These are phyloP conservation scores for Thermophis baileyi DNA, from an alignment of 2,113 vertebrate species.

Conservation along the genomic window DNA sequence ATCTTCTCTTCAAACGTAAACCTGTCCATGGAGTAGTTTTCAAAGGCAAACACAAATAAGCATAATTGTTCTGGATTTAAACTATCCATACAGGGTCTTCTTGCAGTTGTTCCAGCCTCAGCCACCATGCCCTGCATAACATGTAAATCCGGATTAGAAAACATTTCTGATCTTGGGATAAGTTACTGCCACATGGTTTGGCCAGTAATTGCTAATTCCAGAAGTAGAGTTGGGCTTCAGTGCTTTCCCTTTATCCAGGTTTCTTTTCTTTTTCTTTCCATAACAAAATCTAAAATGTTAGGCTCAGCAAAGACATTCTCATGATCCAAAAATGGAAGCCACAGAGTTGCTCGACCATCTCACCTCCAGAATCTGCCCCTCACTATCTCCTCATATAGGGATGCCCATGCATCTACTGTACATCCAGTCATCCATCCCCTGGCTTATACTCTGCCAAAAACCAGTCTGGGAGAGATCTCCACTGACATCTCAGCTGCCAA, in stretches of 20 bases:
- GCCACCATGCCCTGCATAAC: background rate
- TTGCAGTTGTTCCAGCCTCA: background rate
- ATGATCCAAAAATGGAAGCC: background rate
- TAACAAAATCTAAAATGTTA: background rate
- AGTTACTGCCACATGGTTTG: background rate
- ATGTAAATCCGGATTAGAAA: conserved; percentile 2
- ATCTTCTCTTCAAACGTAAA: background rate
- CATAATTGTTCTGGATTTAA: background rate
- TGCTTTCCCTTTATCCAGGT: background rate
- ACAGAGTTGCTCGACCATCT: background rate
- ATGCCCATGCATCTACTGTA: too few species aligned
- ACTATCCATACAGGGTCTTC: background rate
- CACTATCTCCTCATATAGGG: background rate
- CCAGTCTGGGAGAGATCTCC: background rate
- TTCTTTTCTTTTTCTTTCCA: background rate
- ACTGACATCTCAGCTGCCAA: background rate
- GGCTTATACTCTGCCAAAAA: background rate
- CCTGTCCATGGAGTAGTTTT: background rate
- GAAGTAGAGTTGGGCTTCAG: background rate
- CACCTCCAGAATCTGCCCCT: background rate
- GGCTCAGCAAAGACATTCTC: background rate
- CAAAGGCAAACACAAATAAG: background rate
- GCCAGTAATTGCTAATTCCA: background rate
- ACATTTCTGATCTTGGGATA: background rate
- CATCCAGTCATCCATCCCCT: background rate